phyloP scores from a whole-genome alignment of 2,797 vertebrate species.

The Pagetopsis macropterus region DNA sequence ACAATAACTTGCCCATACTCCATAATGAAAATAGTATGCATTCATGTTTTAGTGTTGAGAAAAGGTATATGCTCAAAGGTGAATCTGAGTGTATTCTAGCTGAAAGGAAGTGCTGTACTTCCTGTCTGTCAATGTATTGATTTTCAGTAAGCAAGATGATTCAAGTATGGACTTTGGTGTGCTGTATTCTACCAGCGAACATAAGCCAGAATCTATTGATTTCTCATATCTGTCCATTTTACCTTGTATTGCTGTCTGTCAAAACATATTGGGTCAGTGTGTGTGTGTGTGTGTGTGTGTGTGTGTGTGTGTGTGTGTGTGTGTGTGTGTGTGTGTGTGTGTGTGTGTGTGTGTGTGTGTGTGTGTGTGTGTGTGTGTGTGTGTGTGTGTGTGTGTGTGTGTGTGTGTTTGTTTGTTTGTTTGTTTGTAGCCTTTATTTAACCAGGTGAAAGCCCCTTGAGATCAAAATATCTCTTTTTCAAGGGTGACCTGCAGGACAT shows the following conservation, averaged over 20 bases:
- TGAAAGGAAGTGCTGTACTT: neutral
- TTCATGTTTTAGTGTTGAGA: neutral
- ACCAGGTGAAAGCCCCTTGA: too few species aligned
- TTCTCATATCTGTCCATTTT: neutral
- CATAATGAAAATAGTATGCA: neutral
- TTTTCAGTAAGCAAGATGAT: neutral
- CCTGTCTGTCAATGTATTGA: neutral
- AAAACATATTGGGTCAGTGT: neutral
- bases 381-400: neutral
- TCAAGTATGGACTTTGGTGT: neutral
- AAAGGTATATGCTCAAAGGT: neutral
- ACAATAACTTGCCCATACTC: neutral
- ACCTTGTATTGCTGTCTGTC: slow-evolving; percentile 4
- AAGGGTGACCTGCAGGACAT: too few species aligned
- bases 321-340: neutral
- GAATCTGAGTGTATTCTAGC: neutral
- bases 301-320: neutral
- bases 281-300: neutral
- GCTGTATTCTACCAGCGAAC: neutral
- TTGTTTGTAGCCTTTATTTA: too few species aligned
- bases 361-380: neutral
- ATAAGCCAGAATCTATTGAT: slow-evolving; percentile 1
- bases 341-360: neutral
- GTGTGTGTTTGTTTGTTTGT: too few species aligned
- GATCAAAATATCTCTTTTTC: too few species aligned